Evolutionary conservation across 2,888 invertebrate genomes (phyloP).

Genomic region (Sabellastarte sp.): DNA sequence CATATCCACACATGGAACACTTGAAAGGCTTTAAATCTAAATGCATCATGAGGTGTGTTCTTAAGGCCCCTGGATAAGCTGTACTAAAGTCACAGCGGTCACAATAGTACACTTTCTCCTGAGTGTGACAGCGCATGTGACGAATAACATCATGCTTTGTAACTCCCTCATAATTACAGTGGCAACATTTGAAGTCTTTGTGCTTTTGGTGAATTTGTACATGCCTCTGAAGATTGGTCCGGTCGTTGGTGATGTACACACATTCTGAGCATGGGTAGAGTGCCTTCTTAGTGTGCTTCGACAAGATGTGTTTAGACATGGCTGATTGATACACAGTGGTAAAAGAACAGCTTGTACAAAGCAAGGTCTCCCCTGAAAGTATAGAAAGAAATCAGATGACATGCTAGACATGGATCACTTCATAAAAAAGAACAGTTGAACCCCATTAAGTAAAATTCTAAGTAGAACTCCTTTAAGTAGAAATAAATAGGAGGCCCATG

Average conservation of each 20-base stretch:
- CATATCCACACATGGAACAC: background rate
- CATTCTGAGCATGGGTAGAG: background rate
- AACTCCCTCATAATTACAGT: background rate
- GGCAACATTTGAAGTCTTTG: background rate
- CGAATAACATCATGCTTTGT: background rate
- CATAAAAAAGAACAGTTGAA: background rate
- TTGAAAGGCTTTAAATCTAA: background rate
- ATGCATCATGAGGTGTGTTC: background rate
- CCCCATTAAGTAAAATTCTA: no score
- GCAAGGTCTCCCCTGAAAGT: background rate
- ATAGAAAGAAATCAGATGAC: background rate
- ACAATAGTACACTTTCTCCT: background rate
- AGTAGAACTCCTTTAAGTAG: no score
- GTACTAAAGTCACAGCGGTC: background rate
- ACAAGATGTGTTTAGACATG: background rate
- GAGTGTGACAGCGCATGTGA: background rate
- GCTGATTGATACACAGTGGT: background rate
- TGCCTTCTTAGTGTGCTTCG: background rate
- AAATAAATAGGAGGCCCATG: no score
- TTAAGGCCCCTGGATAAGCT: background rate
- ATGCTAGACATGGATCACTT: background rate
- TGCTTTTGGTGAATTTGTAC: background rate
- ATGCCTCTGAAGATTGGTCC: background rate
- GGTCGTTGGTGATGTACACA: background rate
- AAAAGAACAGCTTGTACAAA: background rate